Base-by-base conservation (phyloP, 2,888 invertebrate genomes). In the Cerceris rybyensis region DNA sequence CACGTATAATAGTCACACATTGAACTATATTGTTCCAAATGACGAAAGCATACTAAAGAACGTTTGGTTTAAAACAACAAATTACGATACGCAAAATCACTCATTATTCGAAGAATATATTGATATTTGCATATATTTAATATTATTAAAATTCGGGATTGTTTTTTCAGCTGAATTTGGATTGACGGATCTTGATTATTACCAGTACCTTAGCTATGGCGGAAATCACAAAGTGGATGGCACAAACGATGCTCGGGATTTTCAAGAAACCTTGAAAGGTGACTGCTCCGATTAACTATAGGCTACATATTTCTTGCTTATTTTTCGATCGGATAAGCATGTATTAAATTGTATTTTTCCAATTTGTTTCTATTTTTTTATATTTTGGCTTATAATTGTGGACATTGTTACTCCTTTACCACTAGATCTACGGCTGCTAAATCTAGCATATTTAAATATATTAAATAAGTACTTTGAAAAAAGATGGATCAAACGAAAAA, bases 231-330 rank as follows among this genome's bases (percentile, higher is more conserved):
- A 92, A 75, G 95, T 95, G 4, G 95, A 95, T 59, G 95, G 94
- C n/a, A 94, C 94, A 0, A 94, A 95, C 85, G 95, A 96, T 90
- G 93, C 93, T 2, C 93, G 94, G 71, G 95, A 95, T 80, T 95
- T 95, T 88, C 93, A 94, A 85, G 95, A 95, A 87, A 95, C 95
- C 0, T 88, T 95, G 87, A 93, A 92, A 90, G 93, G 93, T 85
- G 75, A 14, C 1, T 52, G n/a, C 13, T 52, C n/a, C 2, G 1
- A 52, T n/a, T 8, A 28, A 54, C 42, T 17, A 42, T 7, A 0
- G 17, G 28, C 16, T 49, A 50, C 7, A 54, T 28, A 63, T 17
- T 43, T 57, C 9, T 50, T 52, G 50, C n/a, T n/a, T n/a, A 13
- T 7, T 13, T 11, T 55, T 11, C 50, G n/a, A 7, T 50, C 2